Base-by-base conservation (phyloP, 1,140 invertebrate genomes). In the Cydia amplana region DNA sequence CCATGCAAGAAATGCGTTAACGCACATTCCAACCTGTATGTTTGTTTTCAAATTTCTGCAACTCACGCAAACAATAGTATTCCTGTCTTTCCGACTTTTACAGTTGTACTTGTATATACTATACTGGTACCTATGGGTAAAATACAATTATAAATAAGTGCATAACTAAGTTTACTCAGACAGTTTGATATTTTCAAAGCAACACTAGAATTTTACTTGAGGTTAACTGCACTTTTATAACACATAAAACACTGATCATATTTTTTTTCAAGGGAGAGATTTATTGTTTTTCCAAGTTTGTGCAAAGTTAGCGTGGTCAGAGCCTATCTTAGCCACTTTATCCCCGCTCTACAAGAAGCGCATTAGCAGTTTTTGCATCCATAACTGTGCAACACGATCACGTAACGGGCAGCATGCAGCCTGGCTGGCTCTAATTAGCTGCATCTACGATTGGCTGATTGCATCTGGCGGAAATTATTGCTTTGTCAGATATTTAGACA, bases 301-400 rank as follows among this genome's bases (percentile, higher is more conserved):
- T 32, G 32, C 3, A 32, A 32, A 32, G 3, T 32, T 32, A 28
- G 28, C 28, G 32, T 32, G 32, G 5, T 18, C 4, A 51, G 10
- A n/a, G 9, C 4, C 9, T 43, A 43, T 43, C 2, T 43, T 43
- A 43, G 43, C n/a, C 51, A 18, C n/a, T 20, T n/a, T 18, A 55
- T 18, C 51, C 51, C 51, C 51, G 14, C 43, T 55, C 51, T 55
- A 55, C 55, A 60, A 60, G 55, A 60, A 60, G 55, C 9, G 55
- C 55, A 60, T 23, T 60, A 60, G 18, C n/a, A 60, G 55, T 60
- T 60, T 60, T 60, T 60, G 55, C 55, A 60, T 23, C 51, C n/a
- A n/a, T 60, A 60, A 60, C 55, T 60, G 55, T n/a, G 43, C 43
- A 46, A 14, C 14, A 3, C 14, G 43, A 60, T 23, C 18, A 60